Evolutionary conservation across 1,140 invertebrate species (phyloP), one percentile per base, ranked within the genome.

Genomic region (Meloidogyne hapla): DNA sequence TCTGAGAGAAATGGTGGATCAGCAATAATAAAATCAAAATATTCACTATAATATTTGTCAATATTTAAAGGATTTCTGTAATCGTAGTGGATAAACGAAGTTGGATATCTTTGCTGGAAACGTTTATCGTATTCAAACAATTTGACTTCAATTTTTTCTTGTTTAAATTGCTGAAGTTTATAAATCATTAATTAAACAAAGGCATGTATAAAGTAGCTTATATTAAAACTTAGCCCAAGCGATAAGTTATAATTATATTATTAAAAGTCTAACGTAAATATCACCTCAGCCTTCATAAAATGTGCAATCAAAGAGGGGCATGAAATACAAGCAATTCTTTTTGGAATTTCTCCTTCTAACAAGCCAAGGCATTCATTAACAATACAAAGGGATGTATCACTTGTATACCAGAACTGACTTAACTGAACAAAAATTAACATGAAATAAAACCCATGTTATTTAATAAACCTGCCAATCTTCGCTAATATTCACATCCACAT

Each of bases 401-500:
- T 91, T 85, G 93, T 91, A 85, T 96, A 97, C 95, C 94, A 97
- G 90, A 97, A 96, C 88, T 97, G 94, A 86, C 94, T 95, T 26
- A 96, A 88, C 95, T 96, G 85, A 8, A 21, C 4, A 91, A 81
- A 64, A 61, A 38, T 13, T n/a, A 56, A 56, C 18, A 6, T 13
- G 0, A 23, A 25, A 40, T 15, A 13, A 48, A n/a, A n/a, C n/a
- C n/a, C 9, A 25, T 40, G 18, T 69, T 28, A 18, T 18, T 13
- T 93, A 93, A 93, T 94, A 88, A 94, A 93, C 78, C 74, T 80
- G 92, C 91, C 87, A 93, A 91, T 63, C 89, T 83, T 64, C 90
- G 88, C 80, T 88, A 88, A 85, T 88, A 38, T 77, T 75, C 83
- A 87, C 48, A 86, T 90, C 89, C 38, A 88, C 82, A 64, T 84